Conservation (phyloP, 1,140 invertebrate species). For the Homalodisca vitripennis region DNA sequence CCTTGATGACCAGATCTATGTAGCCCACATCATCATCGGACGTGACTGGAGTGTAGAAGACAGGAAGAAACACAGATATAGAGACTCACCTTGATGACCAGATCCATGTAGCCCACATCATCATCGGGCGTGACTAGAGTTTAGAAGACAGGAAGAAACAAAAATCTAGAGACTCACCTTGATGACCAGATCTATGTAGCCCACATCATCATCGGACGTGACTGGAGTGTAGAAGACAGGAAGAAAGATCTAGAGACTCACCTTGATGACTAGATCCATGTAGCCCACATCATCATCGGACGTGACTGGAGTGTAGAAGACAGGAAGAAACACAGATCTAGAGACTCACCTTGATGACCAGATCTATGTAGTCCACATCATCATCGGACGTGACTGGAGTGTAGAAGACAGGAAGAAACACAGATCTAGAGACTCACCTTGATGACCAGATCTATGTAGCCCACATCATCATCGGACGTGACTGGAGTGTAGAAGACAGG, state of each 20-base stretch:
- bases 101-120: too few relatives aligned
- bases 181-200: conserved; percentile 93
- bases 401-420: too few relatives aligned
- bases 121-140: too few relatives aligned
- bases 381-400: conserved; percentile 97
- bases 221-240: conserved; percentile 98
- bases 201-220: conserved; percentile 91
- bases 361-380: conserved; percentile 90
- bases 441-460: conserved; percentile 93
- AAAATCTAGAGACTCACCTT: too few relatives aligned
- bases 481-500: conserved; percentile 98
- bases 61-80: conserved; percentile 95
- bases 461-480: conserved; percentile 91
- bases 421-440: too few relatives aligned
- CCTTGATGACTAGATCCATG: conserved; percentile 96
- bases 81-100: conserved; percentile 73
- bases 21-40: conserved; percentile 93
- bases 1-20: conserved; percentile 96
- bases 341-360: conserved; percentile 94
- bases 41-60: conserved; percentile 97
- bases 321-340: too few relatives aligned
- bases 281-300: conserved; percentile 93
- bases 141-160: too few relatives aligned
- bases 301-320: conserved; percentile 95
- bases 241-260: too few relatives aligned